phyloP scores from a whole-genome alignment of 1,140 invertebrate genomes.

The Venustaconcha ellipsiformis region DNA sequence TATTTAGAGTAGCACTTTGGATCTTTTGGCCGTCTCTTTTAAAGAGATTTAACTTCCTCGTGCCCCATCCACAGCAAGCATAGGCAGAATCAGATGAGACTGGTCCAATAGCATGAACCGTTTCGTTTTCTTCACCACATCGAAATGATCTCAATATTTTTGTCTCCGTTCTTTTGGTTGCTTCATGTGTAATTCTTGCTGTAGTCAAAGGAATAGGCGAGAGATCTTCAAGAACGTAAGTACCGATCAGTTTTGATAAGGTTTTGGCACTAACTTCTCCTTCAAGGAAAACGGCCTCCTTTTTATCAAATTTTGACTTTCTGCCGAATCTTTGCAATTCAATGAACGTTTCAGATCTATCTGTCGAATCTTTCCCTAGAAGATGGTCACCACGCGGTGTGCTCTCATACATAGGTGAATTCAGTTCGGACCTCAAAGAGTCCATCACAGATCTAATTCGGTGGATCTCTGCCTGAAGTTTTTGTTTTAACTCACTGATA shows the following conservation, averaged over 20 bases:
- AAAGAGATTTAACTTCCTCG: constrained; percentile 31
- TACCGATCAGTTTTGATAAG: constrained; percentile 15
- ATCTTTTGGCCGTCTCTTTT: constrained; percentile 23
- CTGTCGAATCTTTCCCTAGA: background rate
- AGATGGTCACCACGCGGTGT: constrained; percentile 18
- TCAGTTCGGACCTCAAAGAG: constrained; percentile 12
- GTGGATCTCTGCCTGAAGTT: constrained; percentile 18
- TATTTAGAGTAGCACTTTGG: constrained; percentile 26
- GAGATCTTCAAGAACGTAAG: constrained; percentile 18
- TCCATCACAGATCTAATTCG: background rate
- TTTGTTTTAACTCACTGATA: constrained; percentile 19
- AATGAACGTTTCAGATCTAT: background rate
- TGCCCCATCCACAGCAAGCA: constrained; percentile 42
- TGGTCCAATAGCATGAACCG: constrained; percentile 33
- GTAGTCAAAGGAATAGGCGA: constrained; percentile 15
- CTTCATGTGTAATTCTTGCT: constrained; percentile 1
- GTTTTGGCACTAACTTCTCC: constrained; percentile 17
- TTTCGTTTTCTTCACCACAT: constrained; percentile 27
- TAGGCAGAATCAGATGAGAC: constrained; percentile 33
- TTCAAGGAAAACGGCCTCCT: constrained; percentile 19
- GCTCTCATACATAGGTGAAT: constrained; percentile 14
- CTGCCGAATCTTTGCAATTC: background rate
- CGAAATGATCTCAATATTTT: constrained; percentile 11
- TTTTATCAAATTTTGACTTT: constrained; percentile 13
- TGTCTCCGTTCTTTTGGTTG: constrained; percentile 20